Conservation (phyloP, 2,113 vertebrate species). For the Hippoglossus stenolepis region DNA sequence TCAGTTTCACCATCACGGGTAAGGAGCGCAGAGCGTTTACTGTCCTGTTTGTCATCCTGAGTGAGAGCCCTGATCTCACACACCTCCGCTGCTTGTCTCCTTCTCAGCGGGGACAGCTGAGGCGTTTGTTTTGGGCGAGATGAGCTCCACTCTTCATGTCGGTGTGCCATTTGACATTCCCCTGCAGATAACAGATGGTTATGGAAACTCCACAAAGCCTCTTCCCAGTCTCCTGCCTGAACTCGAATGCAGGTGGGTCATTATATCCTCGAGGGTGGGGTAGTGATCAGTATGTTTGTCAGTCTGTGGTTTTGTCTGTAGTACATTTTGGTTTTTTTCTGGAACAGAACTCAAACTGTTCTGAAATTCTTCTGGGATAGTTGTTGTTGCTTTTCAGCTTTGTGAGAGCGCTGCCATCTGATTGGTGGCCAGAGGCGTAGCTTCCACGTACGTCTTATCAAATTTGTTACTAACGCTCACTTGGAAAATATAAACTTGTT, state of each 20-base stretch:
- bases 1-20: constrained; percentile 91
- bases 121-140: constrained; percentile 80
- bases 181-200: constrained; percentile 87
- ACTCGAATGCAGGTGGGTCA: constrained; percentile 81
- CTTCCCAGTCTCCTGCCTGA: constrained; percentile 78
- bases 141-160: constrained; percentile 81
- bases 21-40: neutral
- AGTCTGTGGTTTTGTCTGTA: no score
- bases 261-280: neutral
- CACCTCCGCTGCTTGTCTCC: neutral
- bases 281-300: no score
- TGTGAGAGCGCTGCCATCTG: no score
- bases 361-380: no score
- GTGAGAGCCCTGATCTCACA: neutral
- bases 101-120: constrained; percentile 86
- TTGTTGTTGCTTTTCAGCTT: no score
- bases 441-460: no score
- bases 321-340: no score
- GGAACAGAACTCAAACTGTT: no score
- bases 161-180: constrained; percentile 89
- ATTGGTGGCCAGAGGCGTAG: no score
- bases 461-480: no score
- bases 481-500: no score
- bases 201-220: constrained; percentile 82
- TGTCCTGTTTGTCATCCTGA: neutral